Conservation (phyloP, 2,113 vertebrate genomes). For the Hucho hucho region DNA sequence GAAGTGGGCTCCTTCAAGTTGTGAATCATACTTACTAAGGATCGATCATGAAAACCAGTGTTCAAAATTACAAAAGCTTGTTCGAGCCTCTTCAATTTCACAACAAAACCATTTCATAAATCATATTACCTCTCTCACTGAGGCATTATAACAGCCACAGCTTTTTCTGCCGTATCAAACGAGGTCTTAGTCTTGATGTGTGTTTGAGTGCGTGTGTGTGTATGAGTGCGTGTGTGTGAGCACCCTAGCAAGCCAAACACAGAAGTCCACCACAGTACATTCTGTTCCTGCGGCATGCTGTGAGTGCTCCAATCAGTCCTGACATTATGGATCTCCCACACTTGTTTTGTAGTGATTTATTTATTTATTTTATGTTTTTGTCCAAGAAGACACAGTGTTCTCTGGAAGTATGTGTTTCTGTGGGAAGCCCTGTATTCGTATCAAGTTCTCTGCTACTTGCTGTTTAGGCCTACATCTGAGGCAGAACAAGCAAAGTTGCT, state of each 20-base stretch:
- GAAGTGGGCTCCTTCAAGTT: too few species aligned
- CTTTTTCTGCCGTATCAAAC: constrained; percentile 49
- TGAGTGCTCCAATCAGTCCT: constrained; percentile 25
- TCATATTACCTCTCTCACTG: constrained; percentile 18
- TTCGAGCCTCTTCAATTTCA: too few species aligned
- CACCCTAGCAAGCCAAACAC: constrained; percentile 22
- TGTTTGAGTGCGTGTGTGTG: too few species aligned
- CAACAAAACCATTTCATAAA: too few species aligned
- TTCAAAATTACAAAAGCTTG: too few species aligned
- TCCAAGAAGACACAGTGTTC: constrained; percentile 31
- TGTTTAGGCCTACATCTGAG: background rate
- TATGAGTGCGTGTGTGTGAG: background rate
- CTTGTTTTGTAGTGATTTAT: constrained; percentile 6
- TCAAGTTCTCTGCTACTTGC: background rate
- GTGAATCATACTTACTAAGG: too few species aligned
- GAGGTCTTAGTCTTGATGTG: constrained; percentile 28
- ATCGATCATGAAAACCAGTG: too few species aligned
- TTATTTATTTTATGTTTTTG: constrained; percentile 6
- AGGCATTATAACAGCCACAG: constrained; percentile 42
- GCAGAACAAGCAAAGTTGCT: background rate
- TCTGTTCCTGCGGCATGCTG: constrained; percentile 52
- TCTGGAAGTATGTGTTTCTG: constrained; percentile 17
- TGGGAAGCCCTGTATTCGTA: background rate
- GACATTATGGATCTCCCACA: constrained; percentile 27
- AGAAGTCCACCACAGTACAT: constrained; percentile 47